A percentile compares a stretch with the other conserved stretches of the same genome.
Evolutionary conservation across 2,113 vertebrate genomes (phyloP).

Genomic region (Colinus virginianus): DNA sequence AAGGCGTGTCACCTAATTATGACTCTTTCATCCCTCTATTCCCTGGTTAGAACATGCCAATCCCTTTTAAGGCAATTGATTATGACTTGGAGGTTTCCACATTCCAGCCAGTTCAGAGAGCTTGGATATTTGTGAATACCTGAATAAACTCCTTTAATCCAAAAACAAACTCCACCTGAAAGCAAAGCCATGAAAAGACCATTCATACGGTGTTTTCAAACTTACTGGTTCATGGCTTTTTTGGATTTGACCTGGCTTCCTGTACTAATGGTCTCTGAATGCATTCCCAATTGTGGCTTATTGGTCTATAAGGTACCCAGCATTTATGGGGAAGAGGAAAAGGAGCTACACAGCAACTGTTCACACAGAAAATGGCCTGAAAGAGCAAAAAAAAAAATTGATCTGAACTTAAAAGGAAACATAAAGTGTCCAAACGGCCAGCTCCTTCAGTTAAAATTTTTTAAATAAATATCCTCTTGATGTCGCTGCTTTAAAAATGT

Average conservation of each 20-base stretch:
- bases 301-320: conserved; percentile 57
- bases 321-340: conserved; percentile 57
- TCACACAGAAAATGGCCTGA: conserved; percentile 24
- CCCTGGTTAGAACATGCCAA: conserved; percentile 65
- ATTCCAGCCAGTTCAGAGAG: conserved; percentile 76
- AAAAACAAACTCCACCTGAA: conserved; percentile 84
- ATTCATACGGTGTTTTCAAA: conserved; percentile 79
- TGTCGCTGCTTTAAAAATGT: conserved; percentile 5
- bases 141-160: conserved; percentile 86
- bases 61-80: conserved; percentile 72
- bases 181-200: conserved; percentile 75
- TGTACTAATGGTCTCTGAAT: conserved; percentile 81
- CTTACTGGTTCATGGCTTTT: conserved; percentile 64
- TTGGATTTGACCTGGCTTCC: conserved; percentile 75
- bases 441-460: conserved; percentile 3
- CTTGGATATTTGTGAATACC: conserved; percentile 77
- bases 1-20: conserved; percentile 76
- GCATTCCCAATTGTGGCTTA: conserved; percentile 73
- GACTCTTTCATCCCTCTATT: conserved; percentile 76
- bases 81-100: conserved; percentile 78
- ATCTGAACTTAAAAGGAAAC: conserved; percentile 32
- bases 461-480: conserved; percentile 33
- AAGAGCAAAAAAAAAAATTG: neutral
- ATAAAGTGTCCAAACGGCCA: neutral
- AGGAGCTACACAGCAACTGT: conserved; percentile 55